Evolutionary conservation across 2,113 vertebrate genomes (phyloP).

Genomic region (Acrocephalus arundinaceus): DNA sequence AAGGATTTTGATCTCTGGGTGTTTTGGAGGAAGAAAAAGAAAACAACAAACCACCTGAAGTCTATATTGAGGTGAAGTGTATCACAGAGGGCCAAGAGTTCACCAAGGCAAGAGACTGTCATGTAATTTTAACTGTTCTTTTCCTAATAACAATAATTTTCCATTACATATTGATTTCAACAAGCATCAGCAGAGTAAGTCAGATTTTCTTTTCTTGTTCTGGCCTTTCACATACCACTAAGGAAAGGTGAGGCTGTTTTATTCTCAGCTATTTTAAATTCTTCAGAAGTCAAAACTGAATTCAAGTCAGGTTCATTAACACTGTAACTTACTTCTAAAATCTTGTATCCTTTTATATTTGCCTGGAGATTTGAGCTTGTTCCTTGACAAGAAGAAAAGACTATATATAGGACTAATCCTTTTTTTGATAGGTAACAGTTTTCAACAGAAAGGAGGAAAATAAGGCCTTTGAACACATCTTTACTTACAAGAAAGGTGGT

Average conservation of each 20-base stretch:
- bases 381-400: background rate
- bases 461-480: background rate
- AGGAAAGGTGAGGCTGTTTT: background rate
- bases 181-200: background rate
- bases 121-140: background rate
- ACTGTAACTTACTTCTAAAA: background rate
- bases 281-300: background rate
- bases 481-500: background rate
- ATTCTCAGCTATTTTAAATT: background rate
- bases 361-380: background rate
- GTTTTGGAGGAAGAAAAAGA: background rate
- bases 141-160: background rate
- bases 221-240: background rate
- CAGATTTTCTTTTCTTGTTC: background rate
- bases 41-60: background rate
- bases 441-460: background rate
- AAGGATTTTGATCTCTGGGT: background rate
- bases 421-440: background rate
- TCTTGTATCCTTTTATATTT: background rate
- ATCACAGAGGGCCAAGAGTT: background rate
- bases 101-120: background rate
- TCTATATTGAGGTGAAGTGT: background rate
- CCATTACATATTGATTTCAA: background rate
- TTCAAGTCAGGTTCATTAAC: background rate
- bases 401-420: background rate